Evolutionary conservation across 2,113 vertebrate species (phyloP), one percentile per base, ranked within the genome.

Genomic region (Macquaria australasica): DNA sequence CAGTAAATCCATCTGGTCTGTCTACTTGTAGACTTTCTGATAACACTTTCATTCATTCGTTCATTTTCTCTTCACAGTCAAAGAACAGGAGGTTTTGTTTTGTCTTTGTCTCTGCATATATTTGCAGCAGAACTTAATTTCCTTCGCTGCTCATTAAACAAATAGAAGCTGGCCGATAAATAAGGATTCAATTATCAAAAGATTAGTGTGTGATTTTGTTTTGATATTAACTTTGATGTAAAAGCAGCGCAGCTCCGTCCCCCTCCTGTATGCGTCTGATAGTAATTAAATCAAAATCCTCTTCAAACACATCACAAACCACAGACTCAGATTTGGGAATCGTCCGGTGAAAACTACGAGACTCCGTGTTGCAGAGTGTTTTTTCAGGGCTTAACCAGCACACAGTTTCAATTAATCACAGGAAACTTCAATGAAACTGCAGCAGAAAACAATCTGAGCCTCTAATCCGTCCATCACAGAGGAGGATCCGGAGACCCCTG

Each of bases 231-330:
- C 67, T 84, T 45, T 81, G 88, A 74, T 71, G 82, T 68, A 18
- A 76, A 43, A 74, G 84, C 85, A 34, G 73, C 79, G 1, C n/a
- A 3, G 82, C 68, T 55, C 79, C 0, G 23, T 37, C 18, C 5
- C 34, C 21, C 34, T 74, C 62, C 62, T 63, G 64, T 41, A 2
- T 21, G 77, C 20, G 9, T 51, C 50, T 37, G 6, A 34, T 34
- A 34, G 3, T 93, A 89, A 95, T 93, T 90, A 90, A 92, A 89
- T 91, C 80, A 77, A 64, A 93, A 93, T 92, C 94, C 93, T 93
- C 84, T 70, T 91, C 89, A 94, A 94, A 95, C 88, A 92, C 76
- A 20, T 71, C 71, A 67, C 51, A 20, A 45, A 55, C 28, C 60
- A 3, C 39, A 10, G 48, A 15, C 23, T 56, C 51, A 7, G 16